phyloP scores from a whole-genome alignment of 2,888 invertebrate genomes.

The Drosophila ustulata region DNA sequence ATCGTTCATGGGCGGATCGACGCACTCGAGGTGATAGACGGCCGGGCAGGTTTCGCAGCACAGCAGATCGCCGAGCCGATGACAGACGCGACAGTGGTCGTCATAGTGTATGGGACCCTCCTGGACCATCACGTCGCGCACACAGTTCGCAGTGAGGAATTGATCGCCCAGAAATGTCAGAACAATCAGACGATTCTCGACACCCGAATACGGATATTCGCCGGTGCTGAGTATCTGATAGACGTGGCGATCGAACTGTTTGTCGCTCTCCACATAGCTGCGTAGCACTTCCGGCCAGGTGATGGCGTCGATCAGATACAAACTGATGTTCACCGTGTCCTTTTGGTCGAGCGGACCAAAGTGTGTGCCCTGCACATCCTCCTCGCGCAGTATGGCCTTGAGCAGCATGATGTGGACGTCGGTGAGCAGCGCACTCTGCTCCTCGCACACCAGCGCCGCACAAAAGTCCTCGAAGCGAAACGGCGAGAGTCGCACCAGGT shows the following conservation, averaged over 20 bases:
- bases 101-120: slow-evolving; percentile 98
- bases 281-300: slow-evolving; percentile 98
- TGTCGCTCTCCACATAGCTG: slow-evolving; percentile 96
- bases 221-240: slow-evolving; percentile 89
- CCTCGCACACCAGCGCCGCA: slow-evolving; percentile 95
- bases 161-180: slow-evolving; percentile 97
- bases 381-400: slow-evolving; percentile 95
- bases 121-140: slow-evolving; percentile 96
- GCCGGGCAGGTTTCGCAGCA: slow-evolving; percentile 99
- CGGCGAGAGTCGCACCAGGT: slow-evolving; percentile 95
- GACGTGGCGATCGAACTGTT: slow-evolving; percentile 90
- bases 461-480: slow-evolving; percentile 99
- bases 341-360: slow-evolving; percentile 99
- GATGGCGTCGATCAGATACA: slow-evolving; percentile 96
- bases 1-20: slow-evolving; percentile 96
- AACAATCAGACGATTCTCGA: slow-evolving; percentile 92
- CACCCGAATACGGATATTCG: slow-evolving; percentile 95
- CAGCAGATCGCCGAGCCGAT: slow-evolving; percentile 95
- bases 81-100: slow-evolving; percentile 96
- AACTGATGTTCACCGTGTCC: slow-evolving; percentile 97
- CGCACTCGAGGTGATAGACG: slow-evolving; percentile 98
- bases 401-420: slow-evolving; percentile 98
- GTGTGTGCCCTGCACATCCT: slow-evolving; percentile 97
- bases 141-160: slow-evolving; percentile 96
- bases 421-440: slow-evolving; percentile 95